Conservation (phyloP, 2,888 invertebrate genomes). For the Pecten maximus region DNA sequence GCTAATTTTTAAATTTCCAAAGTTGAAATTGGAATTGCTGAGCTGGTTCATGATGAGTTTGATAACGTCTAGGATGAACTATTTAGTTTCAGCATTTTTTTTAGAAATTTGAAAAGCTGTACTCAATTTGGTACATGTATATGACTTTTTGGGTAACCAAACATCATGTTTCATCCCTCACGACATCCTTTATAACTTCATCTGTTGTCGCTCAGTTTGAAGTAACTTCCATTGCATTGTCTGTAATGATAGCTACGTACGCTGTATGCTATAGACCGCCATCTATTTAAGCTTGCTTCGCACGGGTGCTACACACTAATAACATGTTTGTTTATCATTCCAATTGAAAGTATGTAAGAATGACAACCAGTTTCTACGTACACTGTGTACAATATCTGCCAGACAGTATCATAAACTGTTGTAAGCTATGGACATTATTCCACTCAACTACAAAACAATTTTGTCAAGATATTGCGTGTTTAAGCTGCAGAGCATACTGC, state of each 20-base stretch:
- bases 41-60: not conserved
- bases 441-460: not conserved
- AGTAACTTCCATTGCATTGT: not conserved
- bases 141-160: not conserved
- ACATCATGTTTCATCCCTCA: not conserved
- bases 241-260: not conserved
- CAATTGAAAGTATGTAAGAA: not conserved
- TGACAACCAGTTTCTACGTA: not conserved
- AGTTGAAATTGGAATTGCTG: not conserved
- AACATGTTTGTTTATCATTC: not conserved
- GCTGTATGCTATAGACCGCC: not conserved
- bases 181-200: not conserved
- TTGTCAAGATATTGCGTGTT: not conserved
- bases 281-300: not conserved
- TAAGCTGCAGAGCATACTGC: not conserved
- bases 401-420: not conserved
- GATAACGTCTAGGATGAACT: not conserved
- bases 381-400: not conserved
- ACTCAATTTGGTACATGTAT: not conserved
- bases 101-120: not conserved
- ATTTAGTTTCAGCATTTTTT: not conserved
- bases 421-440: not conserved
- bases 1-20: not conserved
- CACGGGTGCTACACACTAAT: not conserved
- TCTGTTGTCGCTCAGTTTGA: not conserved